phyloP scores from a whole-genome alignment of 1,140 invertebrate genomes.

The Drosophila kurseongensis region DNA sequence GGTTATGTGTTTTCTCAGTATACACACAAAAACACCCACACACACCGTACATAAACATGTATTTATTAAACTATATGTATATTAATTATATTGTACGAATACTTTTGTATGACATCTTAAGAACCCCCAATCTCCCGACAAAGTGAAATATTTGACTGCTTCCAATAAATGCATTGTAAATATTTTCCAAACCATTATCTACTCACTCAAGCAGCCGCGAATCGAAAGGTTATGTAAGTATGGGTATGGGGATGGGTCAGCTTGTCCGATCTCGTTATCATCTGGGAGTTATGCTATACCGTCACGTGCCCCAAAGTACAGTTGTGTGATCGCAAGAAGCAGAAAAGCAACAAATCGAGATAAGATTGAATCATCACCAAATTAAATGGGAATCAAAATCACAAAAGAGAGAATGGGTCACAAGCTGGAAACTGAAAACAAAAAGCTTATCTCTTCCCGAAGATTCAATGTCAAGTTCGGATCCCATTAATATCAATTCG shows the following conservation, averaged over 20 bases:
- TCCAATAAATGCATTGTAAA: constrained; percentile 57
- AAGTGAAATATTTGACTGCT: constrained; percentile 48
- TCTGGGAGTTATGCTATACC: constrained; percentile 1
- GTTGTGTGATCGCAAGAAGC: constrained; percentile 27
- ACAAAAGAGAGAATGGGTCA: constrained; percentile 2
- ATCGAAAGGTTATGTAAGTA: constrained; percentile 47
- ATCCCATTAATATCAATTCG: constrained; percentile 38
- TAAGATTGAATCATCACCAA: not conserved
- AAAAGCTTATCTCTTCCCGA: constrained; percentile 36
- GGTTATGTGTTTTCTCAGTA: constrained; percentile 23
- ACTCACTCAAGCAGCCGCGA: not conserved
- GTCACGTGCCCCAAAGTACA: constrained; percentile 52
- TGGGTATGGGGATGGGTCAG: constrained; percentile 30
- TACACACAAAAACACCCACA: constrained; percentile 21
- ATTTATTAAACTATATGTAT: constrained; percentile 71
- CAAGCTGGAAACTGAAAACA: constrained; percentile 15
- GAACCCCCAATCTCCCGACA: constrained; percentile 26
- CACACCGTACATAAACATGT: constrained; percentile 58
- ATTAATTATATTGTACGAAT: constrained; percentile 70
- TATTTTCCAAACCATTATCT: constrained; percentile 35
- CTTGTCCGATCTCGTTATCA: constrained; percentile 29
- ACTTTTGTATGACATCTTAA: constrained; percentile 52
- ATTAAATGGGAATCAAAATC: not conserved
- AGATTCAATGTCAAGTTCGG: constrained; percentile 79
- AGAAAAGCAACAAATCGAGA: constrained; percentile 8